Base-by-base conservation (phyloP, 2,113 vertebrate species). In the Propithecus coquereli region DNA sequence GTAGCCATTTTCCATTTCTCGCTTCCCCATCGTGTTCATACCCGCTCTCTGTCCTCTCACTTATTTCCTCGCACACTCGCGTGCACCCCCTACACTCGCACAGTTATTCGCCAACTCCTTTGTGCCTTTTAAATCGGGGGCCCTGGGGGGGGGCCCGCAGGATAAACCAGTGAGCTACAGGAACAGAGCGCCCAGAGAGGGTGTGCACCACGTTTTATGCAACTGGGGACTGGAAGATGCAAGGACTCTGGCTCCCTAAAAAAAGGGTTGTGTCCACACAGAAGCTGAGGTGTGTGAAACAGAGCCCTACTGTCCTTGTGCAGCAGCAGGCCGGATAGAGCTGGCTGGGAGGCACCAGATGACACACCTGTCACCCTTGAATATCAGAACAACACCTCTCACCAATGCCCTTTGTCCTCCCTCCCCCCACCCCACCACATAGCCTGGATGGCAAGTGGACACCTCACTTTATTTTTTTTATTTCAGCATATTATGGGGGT, bases 21-120 rank as follows among this genome's bases (percentile, higher is more conserved):
- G 10, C 40, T 25, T 3, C 9, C 40, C 27, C 25, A 6, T 18
- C 22, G 13, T 8, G 1, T 11, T 9, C n/a, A 4, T 13, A 45
- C 4, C 63, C 30, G 45, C 18, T n/a, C 12, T 40, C 27, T 20
- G 22, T 20, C 11, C 70, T 63, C 14, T n/a, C 37, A 47, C 43
- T 18, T 40, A n/a, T 32, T 47, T 14, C 52, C 16, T 25, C 12
- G 18, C 23, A 47, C 14, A 16, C 27, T 30, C 2, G 0, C 32
- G 32, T 16, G 27, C 61, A 30, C 12, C 13, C 63, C 30, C 65
- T 37, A 10, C n/a, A 17, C 45, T 57, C 45, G 54, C 71, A 45
- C 37, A 86, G 5, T 43, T 43, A 70, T 63, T 74, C 40, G 45
- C 40, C 43, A 74, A 27, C 25, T 45, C 22, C 7, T 17, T 16